Base-by-base conservation (phyloP, 1,140 invertebrate species). In the Nephila pilipes region DNA sequence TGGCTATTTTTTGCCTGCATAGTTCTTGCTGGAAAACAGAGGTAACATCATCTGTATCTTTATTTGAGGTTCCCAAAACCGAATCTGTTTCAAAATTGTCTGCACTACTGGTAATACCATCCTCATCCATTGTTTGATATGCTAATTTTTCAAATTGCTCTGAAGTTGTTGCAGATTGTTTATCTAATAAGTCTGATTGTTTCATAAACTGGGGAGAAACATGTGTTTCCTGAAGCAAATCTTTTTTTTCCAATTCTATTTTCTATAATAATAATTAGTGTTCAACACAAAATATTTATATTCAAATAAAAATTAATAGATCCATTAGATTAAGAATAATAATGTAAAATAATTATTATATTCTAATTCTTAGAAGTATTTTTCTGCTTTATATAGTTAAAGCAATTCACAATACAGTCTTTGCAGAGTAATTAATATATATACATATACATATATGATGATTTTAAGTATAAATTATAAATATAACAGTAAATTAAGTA, bases 31-130 rank as follows among this genome's bases (percentile, higher is more conserved):
- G 29, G 18, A 14, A 32, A 29, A 75, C 25, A 60, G 69, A 75
- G 16, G 69, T 32, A 6, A 75, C 69, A 18, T 75, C 69, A 75
- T 75, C 69, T 32, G 69, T 32, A 36, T 75, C 69, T 75, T 75
- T 75, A 18, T 18, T 75, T 75, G 69, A 83, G 14, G 80, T 83
- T 25, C 38, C 54, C 20, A 54, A 10, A 83, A 54, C 22, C 10
- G 80, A 83, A 36, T 75, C 69, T 6, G 69, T 75, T 75, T 75
- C 69, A 22, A 75, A 75, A 36, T 75, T 75, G 18, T 75, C 69
- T 32, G 69, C 69, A 75, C 69, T 75, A 29, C 69, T 75, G 1
- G 69, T 32, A 75, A 32, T 36, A 32, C 69, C 69, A 75, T 75
- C 69, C 29, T 75, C 69, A 36, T 75, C 29, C 5, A 25, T 10